Evolutionary conservation across 2,797 vertebrate species (phyloP).

Genomic region (Lithobates sylvaticus): DNA sequence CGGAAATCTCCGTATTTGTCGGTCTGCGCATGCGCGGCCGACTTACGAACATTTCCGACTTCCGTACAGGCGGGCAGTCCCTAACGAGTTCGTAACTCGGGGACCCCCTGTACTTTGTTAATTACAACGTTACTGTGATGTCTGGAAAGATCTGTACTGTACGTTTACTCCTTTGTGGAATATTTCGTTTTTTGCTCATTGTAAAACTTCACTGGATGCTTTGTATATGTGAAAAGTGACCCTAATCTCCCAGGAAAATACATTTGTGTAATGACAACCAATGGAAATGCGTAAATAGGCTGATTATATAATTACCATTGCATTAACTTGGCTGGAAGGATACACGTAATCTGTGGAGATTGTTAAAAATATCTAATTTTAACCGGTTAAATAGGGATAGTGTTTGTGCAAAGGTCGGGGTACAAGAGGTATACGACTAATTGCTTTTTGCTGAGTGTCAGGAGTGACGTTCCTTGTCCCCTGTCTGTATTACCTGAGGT

Average conservation of each 20-base stretch:
- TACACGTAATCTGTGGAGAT: not conserved
- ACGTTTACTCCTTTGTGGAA: not conserved
- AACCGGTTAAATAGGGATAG: not conserved
- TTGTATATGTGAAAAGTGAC: not conserved
- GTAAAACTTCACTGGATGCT: not conserved
- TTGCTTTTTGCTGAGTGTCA: not conserved
- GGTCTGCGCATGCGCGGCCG: too few species aligned
- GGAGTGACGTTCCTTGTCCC: constrained; percentile 20
- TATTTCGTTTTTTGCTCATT: not conserved
- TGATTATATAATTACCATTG: not conserved
- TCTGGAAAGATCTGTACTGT: too few species aligned
- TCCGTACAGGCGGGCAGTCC: too few species aligned
- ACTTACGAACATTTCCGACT: too few species aligned
- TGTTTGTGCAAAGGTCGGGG: not conserved
- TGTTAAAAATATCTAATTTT: not conserved
- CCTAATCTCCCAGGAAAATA: not conserved
- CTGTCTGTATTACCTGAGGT: constrained; percentile 44
- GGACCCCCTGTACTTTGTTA: too few species aligned
- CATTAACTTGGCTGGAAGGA: not conserved
- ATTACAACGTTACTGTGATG: too few species aligned
- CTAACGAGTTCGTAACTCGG: too few species aligned
- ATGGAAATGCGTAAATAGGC: not conserved
- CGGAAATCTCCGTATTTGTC: too few species aligned
- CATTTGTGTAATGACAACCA: not conserved
- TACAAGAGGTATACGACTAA: not conserved